phyloP scores from a whole-genome alignment of 2,797 vertebrate genomes.

The Acrocephalus scirpaceus region DNA sequence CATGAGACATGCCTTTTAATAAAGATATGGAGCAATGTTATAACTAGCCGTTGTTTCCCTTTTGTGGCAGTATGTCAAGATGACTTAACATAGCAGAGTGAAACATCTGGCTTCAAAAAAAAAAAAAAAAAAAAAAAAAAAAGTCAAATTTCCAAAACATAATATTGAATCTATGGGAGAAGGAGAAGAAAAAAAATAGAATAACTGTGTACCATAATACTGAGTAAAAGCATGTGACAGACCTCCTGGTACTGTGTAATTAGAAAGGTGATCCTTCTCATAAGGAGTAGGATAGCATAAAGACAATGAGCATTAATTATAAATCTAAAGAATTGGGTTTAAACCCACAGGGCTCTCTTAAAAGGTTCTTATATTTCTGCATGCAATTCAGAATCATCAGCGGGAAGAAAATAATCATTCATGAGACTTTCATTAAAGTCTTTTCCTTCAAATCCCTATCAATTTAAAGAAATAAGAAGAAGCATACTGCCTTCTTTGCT shows the following conservation, averaged over 20 bases:
- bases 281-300: constrained; percentile 47
- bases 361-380: constrained; percentile 49
- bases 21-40: constrained; percentile 75
- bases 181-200: constrained; percentile 40
- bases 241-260: constrained; percentile 40
- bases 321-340: constrained; percentile 61
- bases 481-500: constrained; percentile 63
- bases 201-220: constrained; percentile 41
- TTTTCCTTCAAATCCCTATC: constrained; percentile 72
- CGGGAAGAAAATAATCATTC: constrained; percentile 68
- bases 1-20: constrained; percentile 68
- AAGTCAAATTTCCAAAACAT: constrained; percentile 68
- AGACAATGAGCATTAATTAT: constrained; percentile 71
- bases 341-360: constrained; percentile 44
- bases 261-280: constrained; percentile 62
- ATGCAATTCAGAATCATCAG: constrained; percentile 63
- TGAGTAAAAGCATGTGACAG: constrained; percentile 53
- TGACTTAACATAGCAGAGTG: constrained; percentile 72
- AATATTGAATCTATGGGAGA: constrained; percentile 46
- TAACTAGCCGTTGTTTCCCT: constrained; percentile 75
- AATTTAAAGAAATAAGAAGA: constrained; percentile 73
- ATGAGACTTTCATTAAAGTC: constrained; percentile 69
- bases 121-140: not conserved
- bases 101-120: constrained; percentile 73
- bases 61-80: constrained; percentile 75